Base-by-base conservation (phyloP, 2,113 vertebrate genomes). In the Junco hyemalis region DNA sequence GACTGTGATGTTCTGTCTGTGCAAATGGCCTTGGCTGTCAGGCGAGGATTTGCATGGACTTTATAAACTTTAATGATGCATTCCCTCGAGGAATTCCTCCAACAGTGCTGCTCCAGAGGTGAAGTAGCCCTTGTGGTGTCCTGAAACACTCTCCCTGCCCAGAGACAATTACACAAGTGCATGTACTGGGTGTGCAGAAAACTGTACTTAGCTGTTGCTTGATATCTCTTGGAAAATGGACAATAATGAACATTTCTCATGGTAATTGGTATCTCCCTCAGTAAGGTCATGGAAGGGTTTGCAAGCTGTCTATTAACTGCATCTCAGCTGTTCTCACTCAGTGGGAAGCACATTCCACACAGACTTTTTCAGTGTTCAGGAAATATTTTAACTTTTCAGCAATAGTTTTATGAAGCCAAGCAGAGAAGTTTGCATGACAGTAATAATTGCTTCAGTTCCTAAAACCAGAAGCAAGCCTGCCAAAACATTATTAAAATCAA, bases 241-340 rank as follows among this genome's bases (percentile, higher is more conserved):
- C 79, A 81, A 78, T 95, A 77, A 78, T 2, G 17, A 82, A 69
- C 72, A 93, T 97, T 97, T 86, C 76, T 88, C 68, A 36, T 44
- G 38, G 69, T 94, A 96, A 94, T 85, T 90, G 81, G 59, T 90
- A 14, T 66, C 79, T 88, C 59, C 56, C 82, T 80, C 64, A 11
- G 33, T 42, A 48, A 81, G 90, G 88, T 94, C 92, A 86, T 6
- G 3, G 47, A 42, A 86, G 90, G 76, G 86, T 83, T 70, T 86
- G 44, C 64, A 68, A 63, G 76, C 56, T 93, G 33, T 88, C 84
- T 73, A 51, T 95, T 91, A 95, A 50, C 4, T 66, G 87, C 14
- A 14, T 77, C 88, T 94, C 76, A 64, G 72, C 53, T 90, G 45
- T 42, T 86, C 86, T 84, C 28, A 21, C 61, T 19, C 25, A 48